Evolutionary conservation across 2,888 invertebrate species (phyloP), one percentile per base, ranked within the genome.

Genomic region (Leucoma salicis): DNA sequence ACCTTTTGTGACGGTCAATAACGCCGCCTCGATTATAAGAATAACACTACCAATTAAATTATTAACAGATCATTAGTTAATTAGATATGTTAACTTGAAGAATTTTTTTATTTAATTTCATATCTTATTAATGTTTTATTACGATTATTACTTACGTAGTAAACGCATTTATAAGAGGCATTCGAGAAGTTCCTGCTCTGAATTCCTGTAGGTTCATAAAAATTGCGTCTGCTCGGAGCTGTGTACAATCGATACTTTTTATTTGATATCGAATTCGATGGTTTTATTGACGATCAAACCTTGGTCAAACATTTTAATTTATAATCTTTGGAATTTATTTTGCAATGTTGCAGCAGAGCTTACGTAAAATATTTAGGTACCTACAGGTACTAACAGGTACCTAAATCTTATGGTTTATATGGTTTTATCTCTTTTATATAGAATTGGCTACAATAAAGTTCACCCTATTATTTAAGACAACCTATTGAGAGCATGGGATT

Each of bases 1-100:
- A 82, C 80, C 82, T 82, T 86, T 86, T 86, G 85, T 83, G 80
- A 82, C 78, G 77, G 78, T 65, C 77, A 79, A 80, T 85, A 83
- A 81, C 70, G 78, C 86, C 86, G 87, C 83, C 76, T 72, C 73
- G 78, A 83, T 86, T n/a, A n/a, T n/a, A n/a, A n/a, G n/a, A 85
- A 82, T 87, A 84, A 83, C 78, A 76, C 65, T 63, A 61, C 66
- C 78, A 78, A 84, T 85, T 84, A 84, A 78, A 84, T 85, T 84
- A 84, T 86, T 85, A 81, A 78, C 81, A 81, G 81, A 76, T 83
- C 77, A 73, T 82, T 82, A 70, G 58, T 75, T 82, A 82, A 85
- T 86, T 81, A 80, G 66, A 71, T 75, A 72, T 67, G 60, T 68
- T 66, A 62, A 47, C 51, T 52, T 49, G 59, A 53, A 57, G 56